phyloP scores from a whole-genome alignment of 2,113 vertebrate genomes.

The Australoheros scitulus region DNA sequence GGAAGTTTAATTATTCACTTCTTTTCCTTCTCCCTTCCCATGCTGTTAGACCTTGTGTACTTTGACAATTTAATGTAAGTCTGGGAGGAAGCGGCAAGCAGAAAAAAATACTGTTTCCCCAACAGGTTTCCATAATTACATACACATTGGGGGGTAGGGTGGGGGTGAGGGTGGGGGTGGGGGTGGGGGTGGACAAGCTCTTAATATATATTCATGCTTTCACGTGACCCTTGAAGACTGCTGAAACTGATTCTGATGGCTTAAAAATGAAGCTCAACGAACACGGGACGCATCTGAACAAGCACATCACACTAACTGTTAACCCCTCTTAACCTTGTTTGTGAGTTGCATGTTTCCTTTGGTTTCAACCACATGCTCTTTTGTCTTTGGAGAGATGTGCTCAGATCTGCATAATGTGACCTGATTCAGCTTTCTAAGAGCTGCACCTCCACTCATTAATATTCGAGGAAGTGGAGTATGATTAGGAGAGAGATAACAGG shows the following conservation, averaged over 20 bases:
- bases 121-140: conserved; percentile 48
- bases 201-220: conserved; percentile 31
- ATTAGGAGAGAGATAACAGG: conserved; percentile 34
- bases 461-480: conserved; percentile 36
- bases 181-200: not conserved
- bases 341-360: not conserved
- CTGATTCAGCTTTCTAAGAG: conserved; percentile 52
- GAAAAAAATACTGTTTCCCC: not conserved
- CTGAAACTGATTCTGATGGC: conserved; percentile 8
- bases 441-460: conserved; percentile 55
- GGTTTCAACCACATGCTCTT: not conserved
- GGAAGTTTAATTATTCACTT: conserved; percentile 74
- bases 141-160: not conserved
- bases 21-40: conserved; percentile 13
- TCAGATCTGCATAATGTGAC: conserved; percentile 47
- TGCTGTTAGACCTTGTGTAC: conserved; percentile 15
- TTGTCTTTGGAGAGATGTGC: conserved; percentile 39
- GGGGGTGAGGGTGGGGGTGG: too few species aligned
- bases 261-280: conserved; percentile 15
- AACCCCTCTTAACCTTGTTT: conserved; percentile 62
- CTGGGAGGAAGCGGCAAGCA: not conserved
- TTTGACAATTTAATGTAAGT: conserved; percentile 29
- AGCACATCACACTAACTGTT: conserved; percentile 11
- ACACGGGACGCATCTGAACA: not conserved
- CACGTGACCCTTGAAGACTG: not conserved